Evolutionary conservation across 1,140 invertebrate genomes (phyloP), one percentile per base, ranked within the genome.

Genomic region (Adoxophyes honmai): DNA sequence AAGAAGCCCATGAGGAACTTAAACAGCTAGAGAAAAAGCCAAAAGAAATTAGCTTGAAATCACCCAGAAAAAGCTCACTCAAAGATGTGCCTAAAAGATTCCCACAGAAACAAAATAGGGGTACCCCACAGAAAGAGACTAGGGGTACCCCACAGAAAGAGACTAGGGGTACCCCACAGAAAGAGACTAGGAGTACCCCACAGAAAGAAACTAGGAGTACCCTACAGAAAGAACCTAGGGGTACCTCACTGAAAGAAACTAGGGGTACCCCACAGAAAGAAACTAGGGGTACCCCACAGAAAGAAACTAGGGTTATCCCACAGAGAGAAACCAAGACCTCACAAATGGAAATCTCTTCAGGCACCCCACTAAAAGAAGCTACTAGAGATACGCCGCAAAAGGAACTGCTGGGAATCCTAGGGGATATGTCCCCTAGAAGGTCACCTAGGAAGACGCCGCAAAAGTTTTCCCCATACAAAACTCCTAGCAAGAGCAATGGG

Each of bases 391-490:
- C 15, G 7, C 15, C 39, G 3, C 3, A 4, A 1, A 18, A 48
- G 1, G 18, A 48, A 16, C 4, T 18, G 14, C 7, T 10, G 4
- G 21, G 21, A 28, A 16, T 36, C 34, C 33, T 14, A 54, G 10
- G 16, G 11, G n/a, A 36, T 10, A 35, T 48, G 5, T 61, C 78
- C 4, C 71, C 78, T 6, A 70, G 83, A 34, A 64, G 73, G 10
- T 81, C 81, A 0, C 84, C 81, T 0, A 72, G 81, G 34, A 86
- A 86, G 57, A 76, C 76, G 0, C 72, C 78, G 1, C 76, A 80
- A 42, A 86, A 84, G 28, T 78, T 63, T 61, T 76, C 80, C 0
- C 80, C 83, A 1, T 81, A 80, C 36, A 82, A 83, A 60, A 74
- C 59, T 33, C 67, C 74, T 14, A 66, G 5, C 6, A 68, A 67